A percentile compares a stretch with the other conserved stretches of the same genome.
phyloP scores from a whole-genome alignment of 2,888 invertebrate genomes.

The Alloplasta piceator region DNA sequence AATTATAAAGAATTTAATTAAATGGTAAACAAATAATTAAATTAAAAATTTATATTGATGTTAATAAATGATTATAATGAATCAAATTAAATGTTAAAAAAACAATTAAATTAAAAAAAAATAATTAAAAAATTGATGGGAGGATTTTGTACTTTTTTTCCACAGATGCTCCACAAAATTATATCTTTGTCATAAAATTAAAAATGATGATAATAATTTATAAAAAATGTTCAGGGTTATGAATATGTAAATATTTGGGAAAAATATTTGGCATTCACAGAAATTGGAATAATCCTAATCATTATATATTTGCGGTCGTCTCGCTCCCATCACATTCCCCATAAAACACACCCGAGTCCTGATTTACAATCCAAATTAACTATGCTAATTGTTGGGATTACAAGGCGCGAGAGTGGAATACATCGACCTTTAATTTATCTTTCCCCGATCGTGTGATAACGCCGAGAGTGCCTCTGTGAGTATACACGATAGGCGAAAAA shows the following conservation, averaged over 20 bases:
- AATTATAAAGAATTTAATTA: neutral
- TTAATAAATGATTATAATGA: too few relatives aligned
- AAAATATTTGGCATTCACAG: conserved; percentile 34
- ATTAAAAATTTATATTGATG: too few relatives aligned
- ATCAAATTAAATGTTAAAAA: too few relatives aligned
- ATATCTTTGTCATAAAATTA: neutral
- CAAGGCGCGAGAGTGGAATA: conserved; percentile 33
- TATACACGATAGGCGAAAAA: neutral
- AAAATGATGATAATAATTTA: neutral
- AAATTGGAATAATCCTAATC: conserved; percentile 24
- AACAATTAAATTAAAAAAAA: too few relatives aligned
- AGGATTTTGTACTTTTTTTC: neutral
- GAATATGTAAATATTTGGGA: neutral
- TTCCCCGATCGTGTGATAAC: conserved; percentile 49
- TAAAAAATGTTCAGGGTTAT: conserved; percentile 23
- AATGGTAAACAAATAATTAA: neutral
- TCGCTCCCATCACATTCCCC: conserved; percentile 32
- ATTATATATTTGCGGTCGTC: neutral
- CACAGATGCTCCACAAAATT: neutral
- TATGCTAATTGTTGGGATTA: conserved; percentile 66
- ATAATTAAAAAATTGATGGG: too few relatives aligned
- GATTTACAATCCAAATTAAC: conserved; percentile 73
- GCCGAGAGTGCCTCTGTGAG: conserved; percentile 15
- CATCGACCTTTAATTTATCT: conserved; percentile 60
- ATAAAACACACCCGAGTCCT: conserved; percentile 27